A percentile compares a stretch with the other conserved stretches of the same genome.
These are phyloP conservation scores for Ypsolopha scabrella DNA, from an alignment of 2,888 invertebrate genomes.

Conservation along the genomic window DNA sequence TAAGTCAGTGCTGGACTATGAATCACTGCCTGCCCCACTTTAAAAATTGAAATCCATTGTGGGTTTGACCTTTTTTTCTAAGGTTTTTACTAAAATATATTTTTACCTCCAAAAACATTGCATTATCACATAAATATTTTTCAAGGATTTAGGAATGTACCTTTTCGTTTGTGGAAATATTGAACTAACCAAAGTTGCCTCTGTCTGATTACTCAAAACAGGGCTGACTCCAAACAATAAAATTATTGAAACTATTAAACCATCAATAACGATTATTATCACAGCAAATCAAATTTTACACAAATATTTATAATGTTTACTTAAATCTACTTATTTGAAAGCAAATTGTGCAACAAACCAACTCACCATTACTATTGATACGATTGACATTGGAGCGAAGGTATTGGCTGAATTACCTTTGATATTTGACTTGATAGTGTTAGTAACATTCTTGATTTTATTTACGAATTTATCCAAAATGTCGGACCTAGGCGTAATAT, in stretches of 20 bases:
- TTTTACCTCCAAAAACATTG: too few relatives aligned
- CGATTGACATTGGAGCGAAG: slow-evolving; percentile 6
- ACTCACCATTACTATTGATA: not conserved
- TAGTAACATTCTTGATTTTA: slow-evolving; percentile 57
- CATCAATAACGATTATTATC: not conserved
- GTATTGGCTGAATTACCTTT: slow-evolving; percentile 23
- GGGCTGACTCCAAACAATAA: not conserved
- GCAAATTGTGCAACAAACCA: slow-evolving; percentile 1
- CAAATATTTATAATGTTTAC: not conserved
- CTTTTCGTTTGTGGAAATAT: too few relatives aligned
- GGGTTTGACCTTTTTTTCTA: too few relatives aligned
- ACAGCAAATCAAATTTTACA: slow-evolving; percentile 2
- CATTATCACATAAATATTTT: too few relatives aligned
- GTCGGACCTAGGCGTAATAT: slow-evolving; percentile 69
- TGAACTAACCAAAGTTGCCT: too few relatives aligned
- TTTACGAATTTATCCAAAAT: slow-evolving; percentile 65
- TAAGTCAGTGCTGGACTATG: too few relatives aligned
- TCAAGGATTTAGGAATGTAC: too few relatives aligned
- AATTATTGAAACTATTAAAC: not conserved
- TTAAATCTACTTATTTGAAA: not conserved
- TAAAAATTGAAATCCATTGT: too few relatives aligned
- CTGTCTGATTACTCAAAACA: not conserved
- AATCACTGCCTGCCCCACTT: too few relatives aligned
- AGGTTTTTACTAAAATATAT: too few relatives aligned
- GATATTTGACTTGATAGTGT: slow-evolving; percentile 32